Conservation (phyloP, 2,888 invertebrate genomes). For the Acanthococcus lagerstroemiae region DNA sequence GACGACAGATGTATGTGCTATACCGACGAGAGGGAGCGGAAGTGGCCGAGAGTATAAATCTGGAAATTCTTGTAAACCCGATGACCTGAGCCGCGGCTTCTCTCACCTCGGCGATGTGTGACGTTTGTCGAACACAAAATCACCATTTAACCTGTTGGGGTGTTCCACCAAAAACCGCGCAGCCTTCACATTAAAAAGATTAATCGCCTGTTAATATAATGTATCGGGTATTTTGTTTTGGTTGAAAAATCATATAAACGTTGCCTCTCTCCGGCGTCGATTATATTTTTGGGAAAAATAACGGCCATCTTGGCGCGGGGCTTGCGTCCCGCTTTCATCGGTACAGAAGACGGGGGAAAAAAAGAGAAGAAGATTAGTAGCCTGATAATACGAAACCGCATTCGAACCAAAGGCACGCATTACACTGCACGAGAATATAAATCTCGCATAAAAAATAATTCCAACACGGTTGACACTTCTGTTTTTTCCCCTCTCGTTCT, state of each 20-base stretch:
- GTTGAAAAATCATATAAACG: slow-evolving; percentile 11
- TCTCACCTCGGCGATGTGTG: too few relatives aligned
- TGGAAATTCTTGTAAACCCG: too few relatives aligned
- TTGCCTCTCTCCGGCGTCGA: neutral
- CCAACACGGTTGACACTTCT: slow-evolving; percentile 24
- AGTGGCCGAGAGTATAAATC: too few relatives aligned
- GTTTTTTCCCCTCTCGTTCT: slow-evolving; percentile 4
- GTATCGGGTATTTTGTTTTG: slow-evolving; percentile 4
- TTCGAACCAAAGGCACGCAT: slow-evolving; percentile 28
- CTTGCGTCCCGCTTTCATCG: slow-evolving; percentile 4
- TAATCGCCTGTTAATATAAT: slow-evolving; percentile 17
- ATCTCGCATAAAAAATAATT: slow-evolving; percentile 25
- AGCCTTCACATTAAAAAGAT: slow-evolving; percentile 7
- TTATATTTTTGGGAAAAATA: neutral
- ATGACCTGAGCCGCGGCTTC: too few relatives aligned
- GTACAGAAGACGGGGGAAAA: slow-evolving; percentile 6
- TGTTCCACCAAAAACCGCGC: too few relatives aligned
- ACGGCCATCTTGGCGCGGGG: slow-evolving; percentile 26
- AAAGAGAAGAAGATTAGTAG: slow-evolving; percentile 21
- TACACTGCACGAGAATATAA: slow-evolving; percentile 21
- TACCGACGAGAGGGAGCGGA: too few relatives aligned
- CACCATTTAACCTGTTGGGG: too few relatives aligned
- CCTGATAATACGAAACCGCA: slow-evolving; percentile 24
- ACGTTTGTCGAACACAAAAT: too few relatives aligned
- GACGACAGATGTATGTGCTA: too few relatives aligned